These are phyloP conservation scores for Lithobates pipiens DNA, from an alignment of 2,797 vertebrate species.

Conservation along the genomic window DNA sequence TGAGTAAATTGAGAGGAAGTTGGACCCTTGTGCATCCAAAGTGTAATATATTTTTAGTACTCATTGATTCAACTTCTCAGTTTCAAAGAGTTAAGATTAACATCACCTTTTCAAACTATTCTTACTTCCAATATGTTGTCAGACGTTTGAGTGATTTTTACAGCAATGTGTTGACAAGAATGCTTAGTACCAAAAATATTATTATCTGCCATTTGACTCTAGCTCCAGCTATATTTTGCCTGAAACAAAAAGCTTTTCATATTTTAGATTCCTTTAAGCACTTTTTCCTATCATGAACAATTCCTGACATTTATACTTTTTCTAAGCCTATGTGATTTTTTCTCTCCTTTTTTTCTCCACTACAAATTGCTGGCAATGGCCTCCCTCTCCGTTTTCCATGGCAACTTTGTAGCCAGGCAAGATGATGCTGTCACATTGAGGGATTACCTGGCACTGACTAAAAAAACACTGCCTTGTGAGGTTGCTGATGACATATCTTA, in stretches of 20 bases:
- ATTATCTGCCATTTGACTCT: neutral
- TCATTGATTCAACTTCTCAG: no score
- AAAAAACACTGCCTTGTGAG: slow-evolving; percentile 33
- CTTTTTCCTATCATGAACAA: slow-evolving; percentile 4
- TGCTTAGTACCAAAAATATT: neutral
- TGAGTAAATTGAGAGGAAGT: no score
- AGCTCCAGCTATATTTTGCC: neutral
- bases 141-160: neutral
- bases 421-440: slow-evolving; percentile 57
- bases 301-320: slow-evolving; percentile 13
- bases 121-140: neutral
- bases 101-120: neutral
- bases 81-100: neutral
- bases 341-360: neutral
- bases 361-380: neutral
- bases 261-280: slow-evolving; percentile 10
- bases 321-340: neutral
- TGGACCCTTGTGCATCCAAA: no score
- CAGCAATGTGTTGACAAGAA: neutral
- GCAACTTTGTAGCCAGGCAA: slow-evolving; percentile 37
- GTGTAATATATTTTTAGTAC: no score
- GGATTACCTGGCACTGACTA: slow-evolving; percentile 40
- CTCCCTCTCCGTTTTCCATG: neutral
- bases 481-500: slow-evolving; percentile 50
- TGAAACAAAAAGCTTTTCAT: neutral